Percentiles rank a stretch among this genome's conserved stretches.
Evolutionary conservation across 1,140 invertebrate species (phyloP).

Genomic region (Rhyzopertha dominica): DNA sequence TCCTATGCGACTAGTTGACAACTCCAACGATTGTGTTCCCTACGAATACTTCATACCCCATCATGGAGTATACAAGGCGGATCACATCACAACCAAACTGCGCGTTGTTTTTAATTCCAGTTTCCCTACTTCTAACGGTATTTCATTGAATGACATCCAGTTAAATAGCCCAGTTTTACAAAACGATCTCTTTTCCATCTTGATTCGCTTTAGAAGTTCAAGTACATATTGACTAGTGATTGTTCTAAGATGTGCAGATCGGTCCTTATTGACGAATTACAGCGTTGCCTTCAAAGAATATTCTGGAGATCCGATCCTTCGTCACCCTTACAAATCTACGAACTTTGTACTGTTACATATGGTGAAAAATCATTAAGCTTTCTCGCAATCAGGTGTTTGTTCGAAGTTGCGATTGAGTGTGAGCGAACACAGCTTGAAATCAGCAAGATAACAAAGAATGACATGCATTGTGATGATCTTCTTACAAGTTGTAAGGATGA

Average conservation of each 20-base stretch:
- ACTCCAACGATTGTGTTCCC: too few relatives aligned
- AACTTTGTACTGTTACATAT: conserved; percentile 33
- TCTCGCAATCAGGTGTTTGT: conserved; percentile 27
- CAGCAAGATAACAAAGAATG: too few relatives aligned
- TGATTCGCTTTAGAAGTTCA: conserved; percentile 41
- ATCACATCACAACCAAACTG: conserved; percentile 35
- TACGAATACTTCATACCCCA: too few relatives aligned
- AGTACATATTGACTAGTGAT: conserved; percentile 11
- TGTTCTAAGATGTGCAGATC: conserved; percentile 24
- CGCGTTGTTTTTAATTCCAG: conserved; percentile 24
- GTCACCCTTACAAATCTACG: conserved; percentile 27
- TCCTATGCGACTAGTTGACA: too few relatives aligned
- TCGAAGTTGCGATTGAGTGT: conserved; percentile 26
- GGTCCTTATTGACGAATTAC: conserved; percentile 14
- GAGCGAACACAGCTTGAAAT: too few relatives aligned
- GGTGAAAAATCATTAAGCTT: conserved; percentile 26
- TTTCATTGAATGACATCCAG: conserved; percentile 28
- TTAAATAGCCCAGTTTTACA: conserved; percentile 25
- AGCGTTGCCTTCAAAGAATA: conserved; percentile 40
- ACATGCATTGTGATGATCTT: too few relatives aligned
- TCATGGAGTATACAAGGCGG: conserved; percentile 41
- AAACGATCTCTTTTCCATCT: conserved; percentile 27
- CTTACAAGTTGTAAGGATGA: too few relatives aligned
- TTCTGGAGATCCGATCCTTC: conserved; percentile 36
- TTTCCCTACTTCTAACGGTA: conserved; percentile 23